These are phyloP conservation scores for Xylota segnis DNA, from an alignment of 2,888 invertebrate genomes.

Conservation along the genomic window DNA sequence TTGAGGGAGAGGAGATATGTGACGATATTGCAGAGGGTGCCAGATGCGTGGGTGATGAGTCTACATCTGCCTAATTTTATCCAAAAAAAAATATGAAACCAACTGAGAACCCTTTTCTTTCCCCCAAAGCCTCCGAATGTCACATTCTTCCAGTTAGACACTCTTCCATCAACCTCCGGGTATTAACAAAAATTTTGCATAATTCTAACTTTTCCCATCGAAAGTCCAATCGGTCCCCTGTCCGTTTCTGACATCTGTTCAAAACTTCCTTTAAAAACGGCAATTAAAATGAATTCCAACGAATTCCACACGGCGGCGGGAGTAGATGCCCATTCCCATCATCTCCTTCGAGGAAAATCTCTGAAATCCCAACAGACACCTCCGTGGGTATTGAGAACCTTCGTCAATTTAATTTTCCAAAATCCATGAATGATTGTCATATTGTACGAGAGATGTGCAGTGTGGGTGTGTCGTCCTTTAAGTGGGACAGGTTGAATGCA, in stretches of 20 bases:
- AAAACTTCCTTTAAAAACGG: not conserved
- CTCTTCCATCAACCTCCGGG: not conserved
- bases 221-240: not conserved
- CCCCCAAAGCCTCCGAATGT: no score
- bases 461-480: not conserved
- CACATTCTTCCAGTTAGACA: no score
- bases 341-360: not conserved
- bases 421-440: conserved; percentile 25
- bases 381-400: conserved; percentile 14
- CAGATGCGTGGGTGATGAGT: no score
- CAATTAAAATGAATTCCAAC: conserved; percentile 7
- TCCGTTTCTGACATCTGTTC: conserved; percentile 3
- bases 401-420: conserved; percentile 27
- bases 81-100: no score
- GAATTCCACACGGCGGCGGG: not conserved
- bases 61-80: no score
- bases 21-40: no score
- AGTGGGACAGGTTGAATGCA: conserved; percentile 1
- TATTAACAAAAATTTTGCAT: not conserved
- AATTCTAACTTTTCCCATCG: not conserved
- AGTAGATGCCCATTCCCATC: not conserved
- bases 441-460: not conserved
- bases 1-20: no score
- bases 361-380: not conserved
- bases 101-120: no score